phyloP scores from a whole-genome alignment of 2,797 vertebrate genomes.

The Sternotherus odoratus region DNA sequence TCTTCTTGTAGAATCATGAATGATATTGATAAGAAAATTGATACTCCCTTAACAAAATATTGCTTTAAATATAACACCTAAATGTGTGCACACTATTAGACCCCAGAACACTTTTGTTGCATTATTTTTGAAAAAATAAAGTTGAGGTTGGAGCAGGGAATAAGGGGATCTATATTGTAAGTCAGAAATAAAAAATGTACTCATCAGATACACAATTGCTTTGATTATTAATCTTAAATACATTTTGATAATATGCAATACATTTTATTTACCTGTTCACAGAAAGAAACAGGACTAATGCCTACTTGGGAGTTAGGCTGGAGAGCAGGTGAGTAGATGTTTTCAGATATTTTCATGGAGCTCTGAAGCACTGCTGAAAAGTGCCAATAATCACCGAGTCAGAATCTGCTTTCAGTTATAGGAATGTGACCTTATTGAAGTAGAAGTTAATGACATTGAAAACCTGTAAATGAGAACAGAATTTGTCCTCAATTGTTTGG shows the following conservation, averaged over 20 bases:
- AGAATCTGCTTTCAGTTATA: not conserved
- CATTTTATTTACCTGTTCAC: not conserved
- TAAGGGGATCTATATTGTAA: not conserved
- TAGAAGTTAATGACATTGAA: not conserved
- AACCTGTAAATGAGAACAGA: not conserved
- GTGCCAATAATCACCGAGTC: not conserved
- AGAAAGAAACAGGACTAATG: not conserved
- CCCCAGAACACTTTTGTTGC: not conserved
- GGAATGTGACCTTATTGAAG: not conserved
- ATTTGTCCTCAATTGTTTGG: fast-evolving
- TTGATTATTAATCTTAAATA: not conserved
- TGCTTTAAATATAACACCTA: not conserved
- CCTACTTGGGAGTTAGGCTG: not conserved
- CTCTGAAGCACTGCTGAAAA: not conserved
- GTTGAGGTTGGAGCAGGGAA: not conserved
- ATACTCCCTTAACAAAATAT: not conserved
- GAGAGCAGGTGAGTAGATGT: not conserved
- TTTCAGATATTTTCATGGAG: not conserved
- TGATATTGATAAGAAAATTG: not conserved
- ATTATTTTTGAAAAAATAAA: not conserved
- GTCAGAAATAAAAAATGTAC: not conserved
- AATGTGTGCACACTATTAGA: not conserved
- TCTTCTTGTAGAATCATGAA: not conserved
- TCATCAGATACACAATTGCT: not conserved
- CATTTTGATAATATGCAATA: not conserved